A percentile compares a stretch with the other conserved stretches of the same genome.
These are phyloP conservation scores for Dromococcyx pavoninus DNA, from an alignment of 2,797 vertebrate genomes.

Conservation along the genomic window DNA sequence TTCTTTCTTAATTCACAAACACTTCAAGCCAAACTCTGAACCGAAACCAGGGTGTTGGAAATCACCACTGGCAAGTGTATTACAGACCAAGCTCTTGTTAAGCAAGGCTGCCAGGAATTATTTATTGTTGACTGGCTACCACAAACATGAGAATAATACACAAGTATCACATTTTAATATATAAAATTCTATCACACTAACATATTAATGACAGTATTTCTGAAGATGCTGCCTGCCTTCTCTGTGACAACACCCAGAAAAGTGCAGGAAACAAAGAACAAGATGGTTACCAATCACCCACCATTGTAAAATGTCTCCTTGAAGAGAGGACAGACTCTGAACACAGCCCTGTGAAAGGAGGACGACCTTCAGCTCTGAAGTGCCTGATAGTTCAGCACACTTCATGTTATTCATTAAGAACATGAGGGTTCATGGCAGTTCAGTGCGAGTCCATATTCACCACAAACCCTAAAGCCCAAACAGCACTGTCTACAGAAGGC, in stretches of 20 bases:
- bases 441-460: background rate
- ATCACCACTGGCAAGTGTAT: background rate
- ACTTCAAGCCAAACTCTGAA: background rate
- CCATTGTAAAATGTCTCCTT: background rate
- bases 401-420: background rate
- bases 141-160: background rate
- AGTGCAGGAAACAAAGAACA: background rate
- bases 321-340: background rate
- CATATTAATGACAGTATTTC: background rate
- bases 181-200: background rate
- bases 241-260: background rate
- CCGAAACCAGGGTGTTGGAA: background rate
- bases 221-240: background rate
- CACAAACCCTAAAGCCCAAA: background rate
- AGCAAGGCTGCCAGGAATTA: conserved; percentile 13
- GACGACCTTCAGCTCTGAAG: background rate
- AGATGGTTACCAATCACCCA: background rate
- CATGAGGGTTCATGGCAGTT: background rate
- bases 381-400: background rate
- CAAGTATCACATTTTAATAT: background rate
- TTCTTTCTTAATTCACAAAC: conserved; percentile 19
- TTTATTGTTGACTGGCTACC: background rate
- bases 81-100: background rate
- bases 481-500: background rate
- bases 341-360: background rate